Base-by-base conservation (phyloP, 1,140 invertebrate genomes). In the Caenorhabditis inopinata region DNA sequence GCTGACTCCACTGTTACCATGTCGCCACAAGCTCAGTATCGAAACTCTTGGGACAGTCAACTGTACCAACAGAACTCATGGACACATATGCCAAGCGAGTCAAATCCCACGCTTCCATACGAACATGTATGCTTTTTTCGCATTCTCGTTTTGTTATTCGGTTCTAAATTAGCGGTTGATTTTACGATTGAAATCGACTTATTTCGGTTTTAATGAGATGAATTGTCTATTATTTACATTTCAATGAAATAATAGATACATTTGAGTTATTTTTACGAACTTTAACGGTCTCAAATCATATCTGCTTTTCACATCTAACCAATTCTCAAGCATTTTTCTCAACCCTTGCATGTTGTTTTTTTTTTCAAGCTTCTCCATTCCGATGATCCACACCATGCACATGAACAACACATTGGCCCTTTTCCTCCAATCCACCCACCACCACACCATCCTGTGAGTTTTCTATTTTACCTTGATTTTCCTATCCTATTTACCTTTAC, bases 341-440 rank as follows among this genome's bases (percentile, higher is more conserved):
- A 2, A n/a, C 25, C 25, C 25, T 23, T 51, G 51, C 51, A 58
- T 32, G n/a, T n/a, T 32, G 1, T 0, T n/a, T 12, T 11, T 6
- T n/a, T 51, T 58, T 58, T 58, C 51, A 32, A 58, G 51, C 51
- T 32, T 16, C 27, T 68, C n/a, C 58, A 38, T 68, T 18, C 58
- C 25, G 25, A 23, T 16, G 32, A 68, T 9, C 32, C n/a, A 68
- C 29, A 32, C 27, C 27, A 16, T 58, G 27, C 29, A 32, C 9
- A 29, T 12, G 29, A 68, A 21, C 23, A 38, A 42, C 6, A 42
- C 38, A 14, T 7, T 42, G 5, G 6, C 38, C 38, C 14, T 42
- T 14, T 14, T 68, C 58, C 58, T 32, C 25, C 12, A 23, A 21
- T 25, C 6, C 53, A 25, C n/a, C 11, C 29, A 11, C 25, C 25